A percentile compares a stretch with the other conserved stretches of the same genome.
Evolutionary conservation across 1,140 invertebrate genomes (phyloP).

Genomic region (Macrocentrus cingulum): DNA sequence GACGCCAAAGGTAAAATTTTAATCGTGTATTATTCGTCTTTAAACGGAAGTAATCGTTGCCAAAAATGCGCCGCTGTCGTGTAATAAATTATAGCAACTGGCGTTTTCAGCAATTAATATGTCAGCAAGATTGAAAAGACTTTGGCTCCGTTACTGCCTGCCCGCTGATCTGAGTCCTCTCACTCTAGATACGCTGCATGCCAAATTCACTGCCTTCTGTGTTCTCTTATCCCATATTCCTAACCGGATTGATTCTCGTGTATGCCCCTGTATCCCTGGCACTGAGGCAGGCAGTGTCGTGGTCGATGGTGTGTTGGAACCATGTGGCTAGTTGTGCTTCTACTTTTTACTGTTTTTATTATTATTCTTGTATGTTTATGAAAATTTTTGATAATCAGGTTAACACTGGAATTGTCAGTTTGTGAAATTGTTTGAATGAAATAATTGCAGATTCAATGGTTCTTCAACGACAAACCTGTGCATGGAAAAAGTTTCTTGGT

Average conservation of each 20-base stretch:
- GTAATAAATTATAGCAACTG: constrained; percentile 1
- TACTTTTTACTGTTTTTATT: constrained; percentile 35
- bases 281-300: constrained; percentile 34
- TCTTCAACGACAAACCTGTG: constrained; percentile 71
- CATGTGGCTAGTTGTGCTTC: constrained; percentile 43
- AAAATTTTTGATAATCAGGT: background rate
- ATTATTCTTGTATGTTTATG: constrained; percentile 33
- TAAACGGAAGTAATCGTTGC: constrained; percentile 8
- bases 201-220: constrained; percentile 36
- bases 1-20: constrained; percentile 66
- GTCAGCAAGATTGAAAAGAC: constrained; percentile 8
- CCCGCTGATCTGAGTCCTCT: constrained; percentile 11
- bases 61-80: background rate
- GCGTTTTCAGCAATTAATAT: constrained; percentile 14
- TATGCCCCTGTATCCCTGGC: constrained; percentile 23
- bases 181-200: constrained; percentile 20
- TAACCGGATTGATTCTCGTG: constrained; percentile 39
- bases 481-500: constrained; percentile 72
- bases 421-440: background rate
- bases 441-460: constrained; percentile 67
- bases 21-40: too few species aligned
- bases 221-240: constrained; percentile 46
- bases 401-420: background rate
- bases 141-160: constrained; percentile 11
- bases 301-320: constrained; percentile 33